phyloP scores from a whole-genome alignment of 2,797 vertebrate species.

The Hirundo rustica region DNA sequence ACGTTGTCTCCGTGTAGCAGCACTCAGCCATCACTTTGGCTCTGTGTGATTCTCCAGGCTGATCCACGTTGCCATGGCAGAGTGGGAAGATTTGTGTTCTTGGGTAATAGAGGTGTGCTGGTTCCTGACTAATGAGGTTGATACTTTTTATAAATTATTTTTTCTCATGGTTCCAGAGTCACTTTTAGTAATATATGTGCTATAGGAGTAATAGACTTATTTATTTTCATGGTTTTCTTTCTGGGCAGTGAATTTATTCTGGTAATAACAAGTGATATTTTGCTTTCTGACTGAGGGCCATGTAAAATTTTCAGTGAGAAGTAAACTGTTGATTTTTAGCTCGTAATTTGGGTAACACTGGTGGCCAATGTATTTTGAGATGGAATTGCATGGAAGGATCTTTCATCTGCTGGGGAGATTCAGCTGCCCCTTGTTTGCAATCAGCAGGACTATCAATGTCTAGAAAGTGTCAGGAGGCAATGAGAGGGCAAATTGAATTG shows the following conservation, averaged over 20 bases:
- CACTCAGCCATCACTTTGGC: background rate
- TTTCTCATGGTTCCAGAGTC: background rate
- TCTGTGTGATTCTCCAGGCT: background rate
- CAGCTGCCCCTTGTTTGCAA: background rate
- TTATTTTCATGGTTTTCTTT: background rate
- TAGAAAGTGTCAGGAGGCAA: background rate
- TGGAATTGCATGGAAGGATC: background rate
- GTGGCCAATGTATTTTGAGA: background rate
- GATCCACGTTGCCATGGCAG: background rate
- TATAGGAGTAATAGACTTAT: background rate
- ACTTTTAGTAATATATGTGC: background rate
- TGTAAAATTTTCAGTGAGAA: background rate
- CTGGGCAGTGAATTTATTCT: background rate
- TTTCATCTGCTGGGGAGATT: background rate
- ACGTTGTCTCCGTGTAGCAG: rapidly evolving
- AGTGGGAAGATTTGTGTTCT: background rate
- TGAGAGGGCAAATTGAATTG: background rate
- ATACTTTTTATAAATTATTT: background rate
- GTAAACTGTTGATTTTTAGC: background rate
- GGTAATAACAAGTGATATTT: background rate
- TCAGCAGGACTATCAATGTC: background rate
- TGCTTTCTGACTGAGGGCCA: background rate
- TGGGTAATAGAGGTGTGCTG: background rate
- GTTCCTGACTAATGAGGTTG: background rate
- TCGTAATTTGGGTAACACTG: background rate